A percentile compares a stretch with the other conserved stretches of the same genome.
phyloP scores from a whole-genome alignment of 2,888 invertebrate species.

The Melolontha melolontha region DNA sequence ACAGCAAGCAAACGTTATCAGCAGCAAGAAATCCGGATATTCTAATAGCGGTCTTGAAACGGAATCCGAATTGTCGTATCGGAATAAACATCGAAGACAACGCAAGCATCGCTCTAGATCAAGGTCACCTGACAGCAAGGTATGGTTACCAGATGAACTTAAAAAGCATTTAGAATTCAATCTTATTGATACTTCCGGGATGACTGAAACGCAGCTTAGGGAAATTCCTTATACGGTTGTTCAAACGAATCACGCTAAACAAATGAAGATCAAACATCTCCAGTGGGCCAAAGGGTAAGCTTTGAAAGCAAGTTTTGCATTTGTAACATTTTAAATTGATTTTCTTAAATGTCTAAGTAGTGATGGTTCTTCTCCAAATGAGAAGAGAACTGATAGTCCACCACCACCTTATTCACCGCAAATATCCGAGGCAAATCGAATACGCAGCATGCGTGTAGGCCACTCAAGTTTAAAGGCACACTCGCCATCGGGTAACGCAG shows the following conservation, averaged over 20 bases:
- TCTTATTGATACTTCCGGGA: slow-evolving; percentile 88
- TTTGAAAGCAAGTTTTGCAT: slow-evolving; percentile 26
- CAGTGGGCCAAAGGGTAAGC: slow-evolving; percentile 55
- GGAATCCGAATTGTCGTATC: slow-evolving; percentile 65
- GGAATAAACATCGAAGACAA: slow-evolving; percentile 58
- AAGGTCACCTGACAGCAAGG: slow-evolving; percentile 76
- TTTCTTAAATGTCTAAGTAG: slow-evolving; percentile 27
- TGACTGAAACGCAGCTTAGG: slow-evolving; percentile 87
- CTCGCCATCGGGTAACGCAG: slow-evolving; percentile 47
- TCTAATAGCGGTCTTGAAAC: slow-evolving; percentile 66
- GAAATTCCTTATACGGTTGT: slow-evolving; percentile 92
- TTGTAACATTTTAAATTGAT: neutral
- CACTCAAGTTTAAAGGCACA: slow-evolving; percentile 49
- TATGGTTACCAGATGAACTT: slow-evolving; percentile 80
- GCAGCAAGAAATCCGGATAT: slow-evolving; percentile 66
- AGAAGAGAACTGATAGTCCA: slow-evolving; percentile 61
- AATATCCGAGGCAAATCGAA: slow-evolving; percentile 51
- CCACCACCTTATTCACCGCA: slow-evolving; percentile 66
- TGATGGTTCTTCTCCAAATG: slow-evolving; percentile 43
- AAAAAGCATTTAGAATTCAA: slow-evolving; percentile 90
- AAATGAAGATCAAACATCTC: slow-evolving; percentile 68
- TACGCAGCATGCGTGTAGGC: slow-evolving; percentile 50
- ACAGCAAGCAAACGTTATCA: slow-evolving; percentile 78
- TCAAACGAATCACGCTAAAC: slow-evolving; percentile 76
- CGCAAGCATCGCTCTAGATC: slow-evolving; percentile 69